phyloP scores from a whole-genome alignment of 2,113 vertebrate species.

The Anas platyrhynchos region DNA sequence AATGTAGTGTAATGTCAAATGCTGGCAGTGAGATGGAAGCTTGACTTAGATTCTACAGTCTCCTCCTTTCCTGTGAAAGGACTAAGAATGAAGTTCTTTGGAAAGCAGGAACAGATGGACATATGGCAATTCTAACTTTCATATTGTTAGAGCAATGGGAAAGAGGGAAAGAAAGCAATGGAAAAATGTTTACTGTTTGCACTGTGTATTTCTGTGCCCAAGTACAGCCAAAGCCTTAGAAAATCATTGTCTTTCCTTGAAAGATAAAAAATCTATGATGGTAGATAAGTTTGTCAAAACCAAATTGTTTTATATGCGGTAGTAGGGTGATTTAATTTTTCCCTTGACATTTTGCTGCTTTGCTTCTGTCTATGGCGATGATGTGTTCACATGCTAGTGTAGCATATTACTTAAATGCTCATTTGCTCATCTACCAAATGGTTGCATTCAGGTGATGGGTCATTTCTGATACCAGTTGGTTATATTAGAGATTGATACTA shows the following conservation, averaged over 20 bases:
- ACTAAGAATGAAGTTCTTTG: neutral
- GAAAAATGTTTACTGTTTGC: neutral
- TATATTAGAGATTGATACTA: neutral
- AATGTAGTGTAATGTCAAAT: neutral
- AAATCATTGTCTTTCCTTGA: neutral
- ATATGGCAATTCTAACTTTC: neutral
- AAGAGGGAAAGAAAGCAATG: neutral
- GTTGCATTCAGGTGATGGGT: neutral
- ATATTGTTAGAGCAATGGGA: neutral
- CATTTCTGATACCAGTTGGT: neutral
- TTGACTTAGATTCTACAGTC: neutral
- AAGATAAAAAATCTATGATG: neutral
- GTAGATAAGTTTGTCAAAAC: neutral
- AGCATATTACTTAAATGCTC: neutral
- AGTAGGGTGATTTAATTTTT: neutral
- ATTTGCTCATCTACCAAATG: neutral
- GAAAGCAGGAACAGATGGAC: neutral
- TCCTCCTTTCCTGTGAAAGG: neutral
- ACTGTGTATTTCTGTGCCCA: neutral
- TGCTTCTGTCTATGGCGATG: neutral
- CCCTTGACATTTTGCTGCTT: neutral
- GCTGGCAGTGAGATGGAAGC: neutral
- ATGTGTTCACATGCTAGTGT: rapidly evolving
- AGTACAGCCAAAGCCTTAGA: neutral
- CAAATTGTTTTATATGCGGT: neutral